phyloP scores from a whole-genome alignment of 2,888 invertebrate genomes.

The Nomada fucata region DNA sequence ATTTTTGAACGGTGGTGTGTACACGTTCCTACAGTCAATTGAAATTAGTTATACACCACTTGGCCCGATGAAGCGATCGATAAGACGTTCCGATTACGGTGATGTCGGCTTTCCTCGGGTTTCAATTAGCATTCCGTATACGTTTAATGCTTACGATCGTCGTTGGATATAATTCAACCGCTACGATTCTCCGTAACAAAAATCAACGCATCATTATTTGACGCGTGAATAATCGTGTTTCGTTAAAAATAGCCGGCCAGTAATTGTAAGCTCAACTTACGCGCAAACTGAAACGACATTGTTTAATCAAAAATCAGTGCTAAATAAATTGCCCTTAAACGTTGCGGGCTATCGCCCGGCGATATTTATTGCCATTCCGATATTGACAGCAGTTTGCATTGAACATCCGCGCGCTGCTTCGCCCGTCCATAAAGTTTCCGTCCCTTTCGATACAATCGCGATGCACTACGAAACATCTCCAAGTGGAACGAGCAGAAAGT shows the following conservation, averaged over 20 bases:
- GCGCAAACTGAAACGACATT: too few relatives aligned
- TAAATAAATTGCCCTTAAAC: too few relatives aligned
- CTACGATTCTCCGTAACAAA: neutral
- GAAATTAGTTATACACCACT: constrained; percentile 40
- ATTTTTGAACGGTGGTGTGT: neutral
- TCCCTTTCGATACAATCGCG: neutral
- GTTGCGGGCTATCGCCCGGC: too few relatives aligned
- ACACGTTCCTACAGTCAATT: too few relatives aligned
- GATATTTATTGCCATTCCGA: too few relatives aligned
- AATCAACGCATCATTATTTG: neutral
- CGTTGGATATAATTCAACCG: neutral
- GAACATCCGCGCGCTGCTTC: too few relatives aligned
- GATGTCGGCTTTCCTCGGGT: constrained; percentile 16
- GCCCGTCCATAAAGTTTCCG: neutral
- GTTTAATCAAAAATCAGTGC: too few relatives aligned
- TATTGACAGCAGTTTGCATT: too few relatives aligned
- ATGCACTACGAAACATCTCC: neutral
- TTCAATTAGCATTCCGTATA: constrained; percentile 15
- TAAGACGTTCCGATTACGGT: neutral
- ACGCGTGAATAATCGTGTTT: neutral
- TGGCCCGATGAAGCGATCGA: constrained; percentile 37
- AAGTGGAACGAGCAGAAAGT: constrained; percentile 4
- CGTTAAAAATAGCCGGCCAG: neutral
- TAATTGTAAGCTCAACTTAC: too few relatives aligned
- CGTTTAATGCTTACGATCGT: neutral